Evolutionary conservation across 2,113 vertebrate species (phyloP).

Genomic region (Rostratula benghalensis): DNA sequence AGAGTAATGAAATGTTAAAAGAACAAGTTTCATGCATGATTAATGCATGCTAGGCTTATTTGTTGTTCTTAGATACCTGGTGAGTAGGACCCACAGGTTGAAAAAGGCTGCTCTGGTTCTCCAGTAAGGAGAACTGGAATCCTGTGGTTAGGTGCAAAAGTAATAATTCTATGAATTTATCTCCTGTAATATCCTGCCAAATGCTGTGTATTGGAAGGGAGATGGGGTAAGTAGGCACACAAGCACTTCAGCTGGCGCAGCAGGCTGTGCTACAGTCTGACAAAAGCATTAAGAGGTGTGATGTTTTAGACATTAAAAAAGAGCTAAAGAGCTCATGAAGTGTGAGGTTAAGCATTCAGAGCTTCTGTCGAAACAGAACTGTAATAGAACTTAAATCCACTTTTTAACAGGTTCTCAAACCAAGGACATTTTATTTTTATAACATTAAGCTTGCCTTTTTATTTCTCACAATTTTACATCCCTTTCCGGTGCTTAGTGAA

Average conservation of each 20-base stretch:
- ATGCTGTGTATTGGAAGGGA: not conserved
- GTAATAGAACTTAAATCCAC: not conserved
- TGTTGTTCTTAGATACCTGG: not conserved
- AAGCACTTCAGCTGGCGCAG: not conserved
- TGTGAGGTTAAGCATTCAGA: not conserved
- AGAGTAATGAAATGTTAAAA: not conserved
- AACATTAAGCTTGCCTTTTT: not conserved
- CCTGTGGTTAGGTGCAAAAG: not conserved
- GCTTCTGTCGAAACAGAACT: not conserved
- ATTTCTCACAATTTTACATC: not conserved
- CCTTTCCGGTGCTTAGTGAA: not conserved
- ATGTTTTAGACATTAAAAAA: not conserved
- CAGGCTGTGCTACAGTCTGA: not conserved
- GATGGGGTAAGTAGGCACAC: not conserved
- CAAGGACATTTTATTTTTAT: not conserved
- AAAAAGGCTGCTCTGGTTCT: not conserved
- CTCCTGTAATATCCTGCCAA: not conserved
- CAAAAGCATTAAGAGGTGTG: not conserved
- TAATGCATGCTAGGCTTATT: not conserved
- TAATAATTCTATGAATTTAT: not conserved
- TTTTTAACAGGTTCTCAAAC: not conserved
- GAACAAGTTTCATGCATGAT: not conserved
- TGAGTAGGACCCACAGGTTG: not conserved
- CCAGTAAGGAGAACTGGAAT: not conserved
- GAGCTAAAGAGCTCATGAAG: not conserved